Evolutionary conservation across 2,113 vertebrate genomes (phyloP).

Genomic region (Phylloscopus trochilus): DNA sequence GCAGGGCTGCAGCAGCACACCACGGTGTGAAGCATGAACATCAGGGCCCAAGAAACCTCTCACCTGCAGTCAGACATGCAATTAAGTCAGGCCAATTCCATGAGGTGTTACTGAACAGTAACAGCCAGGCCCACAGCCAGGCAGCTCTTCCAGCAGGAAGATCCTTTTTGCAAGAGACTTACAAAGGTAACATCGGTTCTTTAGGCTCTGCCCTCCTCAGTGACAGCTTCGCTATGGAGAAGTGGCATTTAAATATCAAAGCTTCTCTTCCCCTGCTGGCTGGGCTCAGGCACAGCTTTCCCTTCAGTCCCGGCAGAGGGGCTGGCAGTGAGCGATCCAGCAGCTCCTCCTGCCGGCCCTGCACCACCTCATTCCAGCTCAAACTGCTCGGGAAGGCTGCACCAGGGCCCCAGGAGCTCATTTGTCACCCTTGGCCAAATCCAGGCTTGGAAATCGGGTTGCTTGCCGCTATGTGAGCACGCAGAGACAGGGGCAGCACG

Average conservation of each 20-base stretch:
- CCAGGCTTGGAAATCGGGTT: not conserved
- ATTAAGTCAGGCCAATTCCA: not conserved
- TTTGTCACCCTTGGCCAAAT: not conserved
- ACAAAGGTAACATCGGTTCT: not conserved
- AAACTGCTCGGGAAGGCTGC: not conserved
- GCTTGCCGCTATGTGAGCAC: not conserved
- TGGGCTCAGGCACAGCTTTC: not conserved
- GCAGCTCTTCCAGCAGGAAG: not conserved
- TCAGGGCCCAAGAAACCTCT: not conserved
- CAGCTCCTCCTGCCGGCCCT: constrained; percentile 54
- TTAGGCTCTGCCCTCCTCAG: not conserved
- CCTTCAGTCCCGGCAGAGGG: not conserved
- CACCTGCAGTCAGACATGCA: not conserved
- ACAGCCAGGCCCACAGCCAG: not conserved
- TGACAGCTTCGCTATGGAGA: not conserved
- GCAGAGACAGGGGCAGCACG: not conserved
- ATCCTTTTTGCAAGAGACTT: not conserved
- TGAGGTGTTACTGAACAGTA: not conserved
- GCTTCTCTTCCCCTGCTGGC: not conserved
- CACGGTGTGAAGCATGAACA: not conserved
- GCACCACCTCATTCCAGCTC: not conserved
- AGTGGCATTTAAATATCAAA: not conserved
- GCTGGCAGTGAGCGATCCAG: not conserved
- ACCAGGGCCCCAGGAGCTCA: not conserved
- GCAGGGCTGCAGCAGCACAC: not conserved